Percentiles rank a stretch among this genome's conserved stretches.
phyloP scores from a whole-genome alignment of 1,140 invertebrate genomes.

The Whitmania pigra region DNA sequence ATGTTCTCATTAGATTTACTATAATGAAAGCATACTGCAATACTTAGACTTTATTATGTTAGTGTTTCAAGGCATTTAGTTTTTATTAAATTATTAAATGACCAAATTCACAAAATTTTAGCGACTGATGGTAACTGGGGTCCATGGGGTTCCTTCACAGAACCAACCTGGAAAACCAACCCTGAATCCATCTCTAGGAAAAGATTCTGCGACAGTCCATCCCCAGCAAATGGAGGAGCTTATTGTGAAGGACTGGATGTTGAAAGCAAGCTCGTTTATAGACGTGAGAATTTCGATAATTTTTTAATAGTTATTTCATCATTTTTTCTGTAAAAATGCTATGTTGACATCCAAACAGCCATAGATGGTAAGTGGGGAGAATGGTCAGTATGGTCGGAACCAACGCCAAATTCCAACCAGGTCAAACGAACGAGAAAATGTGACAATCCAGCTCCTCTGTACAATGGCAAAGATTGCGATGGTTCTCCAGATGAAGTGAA shows the following conservation, averaged over 20 bases:
- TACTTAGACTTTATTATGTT: too few species aligned
- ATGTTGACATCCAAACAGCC: background rate
- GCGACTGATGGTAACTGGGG: constrained; percentile 27
- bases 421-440: constrained; percentile 29
- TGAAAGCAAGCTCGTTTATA: constrained; percentile 13
- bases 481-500: constrained; percentile 28
- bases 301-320: too few species aligned
- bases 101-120: constrained; percentile 12
- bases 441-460: constrained; percentile 31
- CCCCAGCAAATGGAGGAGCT: constrained; percentile 60
- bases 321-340: too few species aligned
- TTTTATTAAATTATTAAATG: too few species aligned
- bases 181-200: constrained; percentile 17
- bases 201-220: constrained; percentile 29
- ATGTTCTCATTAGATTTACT: too few species aligned
- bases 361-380: constrained; percentile 9
- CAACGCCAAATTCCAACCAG: constrained; percentile 26
- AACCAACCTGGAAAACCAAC: constrained; percentile 32
- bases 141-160: constrained; percentile 24
- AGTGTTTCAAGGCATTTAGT: too few species aligned
- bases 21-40: too few species aligned
- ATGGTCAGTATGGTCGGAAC: constrained; percentile 13
- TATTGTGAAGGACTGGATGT: constrained; percentile 33
- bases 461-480: constrained; percentile 30
- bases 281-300: background rate